A percentile compares a stretch with the other conserved stretches of the same genome.
These are phyloP conservation scores for Cyphomyrus discorhynchus DNA, from an alignment of 2,113 vertebrate genomes.

Conservation along the genomic window DNA sequence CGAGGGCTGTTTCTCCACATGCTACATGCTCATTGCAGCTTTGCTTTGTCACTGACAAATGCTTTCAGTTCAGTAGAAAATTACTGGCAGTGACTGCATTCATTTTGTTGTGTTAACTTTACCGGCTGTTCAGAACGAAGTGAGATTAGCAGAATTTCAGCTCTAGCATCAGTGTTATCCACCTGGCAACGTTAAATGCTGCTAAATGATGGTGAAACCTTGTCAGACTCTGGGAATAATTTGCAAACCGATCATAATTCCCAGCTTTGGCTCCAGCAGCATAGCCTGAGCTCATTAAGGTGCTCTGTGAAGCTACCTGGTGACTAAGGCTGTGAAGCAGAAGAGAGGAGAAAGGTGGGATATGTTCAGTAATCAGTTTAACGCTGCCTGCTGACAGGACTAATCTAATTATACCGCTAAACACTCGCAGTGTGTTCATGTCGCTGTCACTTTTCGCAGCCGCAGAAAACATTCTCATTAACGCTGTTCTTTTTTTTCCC, in stretches of 20 bases:
- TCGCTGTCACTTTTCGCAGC: slow-evolving; percentile 20
- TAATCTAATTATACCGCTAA: slow-evolving; percentile 60
- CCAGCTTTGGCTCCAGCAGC: slow-evolving; percentile 44
- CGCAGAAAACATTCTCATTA: slow-evolving; percentile 28
- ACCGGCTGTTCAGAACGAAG: slow-evolving; percentile 5
- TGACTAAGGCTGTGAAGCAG: slow-evolving; percentile 35
- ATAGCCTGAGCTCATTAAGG: slow-evolving; percentile 19
- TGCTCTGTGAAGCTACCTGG: slow-evolving; percentile 35
- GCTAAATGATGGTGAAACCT: slow-evolving; percentile 27
- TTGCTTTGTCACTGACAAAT: not conserved
- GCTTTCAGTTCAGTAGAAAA: not conserved
- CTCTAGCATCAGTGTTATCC: slow-evolving; percentile 45
- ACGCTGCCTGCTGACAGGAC: slow-evolving; percentile 40
- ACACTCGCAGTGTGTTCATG: slow-evolving; percentile 28
- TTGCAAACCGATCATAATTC: slow-evolving; percentile 51
- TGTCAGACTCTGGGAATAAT: slow-evolving; percentile 26
- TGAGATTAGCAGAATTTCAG: slow-evolving; percentile 58
- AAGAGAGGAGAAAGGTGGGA: slow-evolving; percentile 28
- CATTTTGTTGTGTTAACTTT: slow-evolving; percentile 15
- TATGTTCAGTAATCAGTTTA: slow-evolving; percentile 44
- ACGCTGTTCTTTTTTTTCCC: slow-evolving; percentile 22
- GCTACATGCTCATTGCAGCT: not conserved
- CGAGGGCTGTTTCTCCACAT: not conserved
- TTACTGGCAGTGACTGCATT: slow-evolving; percentile 5
- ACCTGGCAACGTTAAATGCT: not conserved